phyloP scores from a whole-genome alignment of 2,113 vertebrate species.

The Alligator sinensis region DNA sequence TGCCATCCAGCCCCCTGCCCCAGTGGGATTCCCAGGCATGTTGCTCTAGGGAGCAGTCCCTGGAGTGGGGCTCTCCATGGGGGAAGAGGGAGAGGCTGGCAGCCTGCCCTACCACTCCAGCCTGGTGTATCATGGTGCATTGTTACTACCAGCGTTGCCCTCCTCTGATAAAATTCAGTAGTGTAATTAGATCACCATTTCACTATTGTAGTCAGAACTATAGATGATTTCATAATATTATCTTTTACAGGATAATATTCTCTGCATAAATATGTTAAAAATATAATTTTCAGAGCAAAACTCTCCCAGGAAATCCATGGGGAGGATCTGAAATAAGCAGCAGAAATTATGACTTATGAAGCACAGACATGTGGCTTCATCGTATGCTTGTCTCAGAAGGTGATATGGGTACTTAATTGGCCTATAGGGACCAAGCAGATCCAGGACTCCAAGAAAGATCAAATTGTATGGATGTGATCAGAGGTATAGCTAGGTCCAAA shows the following conservation, averaged over 20 bases:
- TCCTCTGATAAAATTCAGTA: neutral
- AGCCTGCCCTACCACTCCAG: too few relatives aligned
- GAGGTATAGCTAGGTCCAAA: neutral
- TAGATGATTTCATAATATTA: constrained; percentile 10
- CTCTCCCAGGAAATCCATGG: constrained; percentile 20
- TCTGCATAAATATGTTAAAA: constrained; percentile 27
- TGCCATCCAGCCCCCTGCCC: too few relatives aligned
- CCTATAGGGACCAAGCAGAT: neutral
- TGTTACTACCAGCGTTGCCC: neutral
- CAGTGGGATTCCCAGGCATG: too few relatives aligned
- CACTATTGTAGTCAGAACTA: constrained; percentile 28
- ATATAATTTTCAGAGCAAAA: neutral
- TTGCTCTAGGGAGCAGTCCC: too few relatives aligned
- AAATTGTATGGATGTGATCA: neutral
- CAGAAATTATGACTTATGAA: neutral
- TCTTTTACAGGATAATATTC: neutral
- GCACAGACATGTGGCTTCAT: neutral
- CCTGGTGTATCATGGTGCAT: neutral
- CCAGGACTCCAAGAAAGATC: neutral
- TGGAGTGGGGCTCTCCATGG: too few relatives aligned
- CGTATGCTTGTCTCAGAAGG: neutral
- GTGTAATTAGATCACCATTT: neutral
- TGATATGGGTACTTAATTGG: neutral
- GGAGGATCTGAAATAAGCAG: neutral
- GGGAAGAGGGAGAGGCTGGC: too few relatives aligned